phyloP scores from a whole-genome alignment of 2,113 vertebrate species.

The Kryptolebias marmoratus region DNA sequence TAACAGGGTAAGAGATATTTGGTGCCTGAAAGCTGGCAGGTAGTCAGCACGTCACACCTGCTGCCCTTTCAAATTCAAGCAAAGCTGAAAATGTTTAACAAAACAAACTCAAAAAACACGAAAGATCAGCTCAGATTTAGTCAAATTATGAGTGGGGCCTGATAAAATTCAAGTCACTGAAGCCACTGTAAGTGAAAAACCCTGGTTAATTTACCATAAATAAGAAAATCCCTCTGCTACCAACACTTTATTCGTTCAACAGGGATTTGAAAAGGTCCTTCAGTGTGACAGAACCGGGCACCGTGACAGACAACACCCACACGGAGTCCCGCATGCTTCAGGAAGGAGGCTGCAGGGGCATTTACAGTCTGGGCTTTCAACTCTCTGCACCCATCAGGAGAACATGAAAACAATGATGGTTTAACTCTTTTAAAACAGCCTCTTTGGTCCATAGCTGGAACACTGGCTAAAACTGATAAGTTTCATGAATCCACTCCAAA shows the following conservation, averaged over 20 bases:
- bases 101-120: background rate
- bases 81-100: background rate
- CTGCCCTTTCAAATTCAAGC: background rate
- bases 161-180: background rate
- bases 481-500: conserved; percentile 23
- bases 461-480: background rate
- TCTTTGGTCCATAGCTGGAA: background rate
- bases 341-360: conserved; percentile 50
- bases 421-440: background rate
- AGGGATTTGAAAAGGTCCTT: conserved; percentile 12
- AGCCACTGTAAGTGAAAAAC: background rate
- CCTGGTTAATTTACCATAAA: background rate
- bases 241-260: conserved; percentile 4
- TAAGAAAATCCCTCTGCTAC: background rate
- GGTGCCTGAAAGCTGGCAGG: conserved; percentile 26
- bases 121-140: background rate
- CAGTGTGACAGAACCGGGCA: conserved; percentile 34
- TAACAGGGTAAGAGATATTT: conserved; percentile 12
- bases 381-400: background rate
- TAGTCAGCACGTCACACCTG: conserved; percentile 43
- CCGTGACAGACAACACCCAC: conserved; percentile 55
- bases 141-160: no score
- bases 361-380: conserved; percentile 25
- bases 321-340: conserved; percentile 53
- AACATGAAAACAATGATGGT: no score